These are phyloP conservation scores for Helarctos malayanus DNA, from an alignment of 2,797 vertebrate genomes.

Conservation along the genomic window DNA sequence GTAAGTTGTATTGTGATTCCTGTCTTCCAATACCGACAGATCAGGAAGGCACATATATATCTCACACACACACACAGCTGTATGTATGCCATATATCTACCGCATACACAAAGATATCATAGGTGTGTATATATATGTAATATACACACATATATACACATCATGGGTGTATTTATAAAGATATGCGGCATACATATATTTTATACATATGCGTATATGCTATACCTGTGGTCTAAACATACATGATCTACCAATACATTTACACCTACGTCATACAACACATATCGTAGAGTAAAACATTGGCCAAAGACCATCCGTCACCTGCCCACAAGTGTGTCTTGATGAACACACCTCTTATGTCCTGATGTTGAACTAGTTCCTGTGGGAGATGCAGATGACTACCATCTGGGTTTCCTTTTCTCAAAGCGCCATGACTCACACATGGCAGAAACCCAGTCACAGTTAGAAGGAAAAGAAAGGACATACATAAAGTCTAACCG, in stretches of 20 bases:
- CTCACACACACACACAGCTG: not conserved
- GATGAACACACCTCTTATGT: not conserved
- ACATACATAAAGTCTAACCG: too few relatives aligned
- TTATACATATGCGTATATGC: not conserved
- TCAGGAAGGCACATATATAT: not conserved
- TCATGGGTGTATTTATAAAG: not conserved
- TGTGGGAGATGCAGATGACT: not conserved
- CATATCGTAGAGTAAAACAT: not conserved
- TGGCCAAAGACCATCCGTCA: not conserved
- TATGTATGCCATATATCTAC: not conserved
- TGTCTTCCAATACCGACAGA: not conserved
- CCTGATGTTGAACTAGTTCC: not conserved
- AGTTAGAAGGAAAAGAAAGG: not conserved
- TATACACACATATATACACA: not conserved
- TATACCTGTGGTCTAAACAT: not conserved
- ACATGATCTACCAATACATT: not conserved
- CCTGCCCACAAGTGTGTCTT: rapidly evolving
- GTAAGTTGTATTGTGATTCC: too few relatives aligned
- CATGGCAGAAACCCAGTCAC: not conserved
- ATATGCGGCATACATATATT: not conserved
- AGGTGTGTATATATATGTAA: not conserved
- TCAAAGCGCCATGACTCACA: not conserved
- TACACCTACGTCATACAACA: not conserved
- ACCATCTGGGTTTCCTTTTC: too few relatives aligned
- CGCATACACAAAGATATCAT: not conserved